These are phyloP conservation scores for Aspidapion aeneum DNA, from an alignment of 2,888 invertebrate genomes.

Conservation along the genomic window DNA sequence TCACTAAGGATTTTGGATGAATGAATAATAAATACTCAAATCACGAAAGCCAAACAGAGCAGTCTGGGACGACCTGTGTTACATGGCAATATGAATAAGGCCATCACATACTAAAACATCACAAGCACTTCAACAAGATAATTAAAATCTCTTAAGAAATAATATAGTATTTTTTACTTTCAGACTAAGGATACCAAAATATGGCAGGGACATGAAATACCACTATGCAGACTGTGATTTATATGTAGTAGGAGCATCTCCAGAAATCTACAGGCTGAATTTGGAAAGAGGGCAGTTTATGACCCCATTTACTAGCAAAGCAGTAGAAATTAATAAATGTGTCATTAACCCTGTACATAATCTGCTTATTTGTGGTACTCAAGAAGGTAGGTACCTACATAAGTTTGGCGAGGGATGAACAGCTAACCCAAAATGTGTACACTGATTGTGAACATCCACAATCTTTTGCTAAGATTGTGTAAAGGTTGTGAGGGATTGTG, in stretches of 20 bases:
- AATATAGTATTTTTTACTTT: neutral
- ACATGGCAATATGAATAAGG: too few relatives aligned
- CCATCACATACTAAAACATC: too few relatives aligned
- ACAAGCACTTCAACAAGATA: neutral
- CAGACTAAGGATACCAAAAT: conserved; percentile 82
- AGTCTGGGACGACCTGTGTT: too few relatives aligned
- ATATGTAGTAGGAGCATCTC: conserved; percentile 82
- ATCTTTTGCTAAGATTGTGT: too few relatives aligned
- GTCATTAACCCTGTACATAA: conserved; percentile 86
- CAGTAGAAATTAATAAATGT: conserved; percentile 71
- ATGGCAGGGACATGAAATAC: conserved; percentile 91
- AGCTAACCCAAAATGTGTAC: too few relatives aligned
- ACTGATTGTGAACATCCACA: too few relatives aligned
- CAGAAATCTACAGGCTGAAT: conserved; percentile 79
- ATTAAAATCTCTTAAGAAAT: neutral
- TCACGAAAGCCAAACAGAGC: too few relatives aligned
- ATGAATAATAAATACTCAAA: too few relatives aligned
- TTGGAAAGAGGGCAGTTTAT: conserved; percentile 94
- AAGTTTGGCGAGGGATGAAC: too few relatives aligned
- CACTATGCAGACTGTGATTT: conserved; percentile 89
- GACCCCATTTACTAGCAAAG: conserved; percentile 74
- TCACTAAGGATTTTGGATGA: too few relatives aligned
- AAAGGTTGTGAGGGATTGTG: too few relatives aligned
- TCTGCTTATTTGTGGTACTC: conserved; percentile 80
- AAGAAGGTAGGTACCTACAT: too few relatives aligned